Base-by-base conservation (phyloP, 1,140 invertebrate genomes). In the Drosophila elegans region DNA sequence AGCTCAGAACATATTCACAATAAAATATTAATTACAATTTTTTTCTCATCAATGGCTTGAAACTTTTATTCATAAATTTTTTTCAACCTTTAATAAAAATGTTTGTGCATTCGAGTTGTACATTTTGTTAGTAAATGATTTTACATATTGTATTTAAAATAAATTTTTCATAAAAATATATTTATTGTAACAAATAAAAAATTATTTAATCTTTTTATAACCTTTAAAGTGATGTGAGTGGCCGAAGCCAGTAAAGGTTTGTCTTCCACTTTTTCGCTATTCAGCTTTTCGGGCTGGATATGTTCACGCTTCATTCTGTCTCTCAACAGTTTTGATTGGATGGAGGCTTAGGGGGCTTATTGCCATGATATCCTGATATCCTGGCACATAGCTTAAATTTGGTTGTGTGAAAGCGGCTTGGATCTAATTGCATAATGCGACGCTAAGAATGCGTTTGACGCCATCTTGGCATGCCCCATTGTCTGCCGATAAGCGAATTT, bases 351-450 rank as follows among this genome's bases (percentile, higher is more conserved):
- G 44, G 48, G 53, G 42, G 44, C 68, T 52, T 69, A 55, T 55
- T 55, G 49, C 41, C 52, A 12, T 55, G 64, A 44, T 68, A 55
- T 55, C 29, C 38, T 16, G 32, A 63, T 68, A 39, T 71, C 52
- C 64, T 48, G 13, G 10, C 36, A 12, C 34, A 32, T 32, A 21
- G 48, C 3, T 29, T 29, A n/a, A 16, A n/a, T 25, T 44, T 34
- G 25, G 10, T 13, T 25, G 39, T 44, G 57, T 29, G 49, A 0
- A 11, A 12, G 13, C 49, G 32, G 9, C 29, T 21, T 42, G 53
- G 56, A 52, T 55, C 67, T 64, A 82, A 88, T 82, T 82, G 77
- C 76, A 69, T 69, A 77, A 80, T 68, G 45, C 51, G 42, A 32
- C 60, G 53, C 74, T 67, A 41, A 57, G 74, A 77, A 53, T 69